Base-by-base conservation (phyloP, 2,797 vertebrate genomes). In the Allenopithecus nigroviridis region DNA sequence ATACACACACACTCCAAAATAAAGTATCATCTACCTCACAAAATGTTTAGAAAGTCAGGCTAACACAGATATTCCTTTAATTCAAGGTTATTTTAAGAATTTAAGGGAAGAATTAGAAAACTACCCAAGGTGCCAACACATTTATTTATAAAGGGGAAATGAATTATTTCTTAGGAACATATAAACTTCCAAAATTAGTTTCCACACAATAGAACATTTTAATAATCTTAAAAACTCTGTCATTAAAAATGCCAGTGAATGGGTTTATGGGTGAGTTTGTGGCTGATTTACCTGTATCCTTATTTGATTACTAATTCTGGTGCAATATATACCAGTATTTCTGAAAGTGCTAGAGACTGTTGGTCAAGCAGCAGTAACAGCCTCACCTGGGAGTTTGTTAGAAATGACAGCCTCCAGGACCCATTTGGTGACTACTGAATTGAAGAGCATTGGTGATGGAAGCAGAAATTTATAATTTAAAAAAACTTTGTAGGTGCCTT, bases 281-380 rank as follows among this genome's bases (percentile, higher is more conserved):
- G 26, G 43, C 9, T n/a, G 24, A 68, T 53, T 33, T 36, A 5
- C 14, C 41, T 22, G 5, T 43, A 8, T 2, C 8, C 12, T 55
- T 55, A 10, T 39, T 11, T 43, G 64, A 79, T 26, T 9, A 39
- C 28, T 7, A 19, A 72, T 72, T 17, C 19, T 10, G 5, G 0
- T 8, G 7, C 26, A 2, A 33, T 39, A 33, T 13, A 33, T n/a
- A 9, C 2, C 5, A 13, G 10, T 46, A 5, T 19, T 72, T 36
- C 17, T 48, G 8, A n/a, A 46, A 70, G 12, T 55, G 19, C 6
- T 14, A 14, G 3, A 21, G 55, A 79, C 9, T 76, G 24, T 4
- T 26, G 3, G 7, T 33, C 5, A 14, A 6, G 17, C 16, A 24
- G 12, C 17, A 11, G 2, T 3, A 30, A 28, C 8, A 10, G 8